Percentiles rank a stretch among this genome's conserved stretches.
phyloP scores from a whole-genome alignment of 2,797 vertebrate genomes.

The Lithobates sylvaticus region DNA sequence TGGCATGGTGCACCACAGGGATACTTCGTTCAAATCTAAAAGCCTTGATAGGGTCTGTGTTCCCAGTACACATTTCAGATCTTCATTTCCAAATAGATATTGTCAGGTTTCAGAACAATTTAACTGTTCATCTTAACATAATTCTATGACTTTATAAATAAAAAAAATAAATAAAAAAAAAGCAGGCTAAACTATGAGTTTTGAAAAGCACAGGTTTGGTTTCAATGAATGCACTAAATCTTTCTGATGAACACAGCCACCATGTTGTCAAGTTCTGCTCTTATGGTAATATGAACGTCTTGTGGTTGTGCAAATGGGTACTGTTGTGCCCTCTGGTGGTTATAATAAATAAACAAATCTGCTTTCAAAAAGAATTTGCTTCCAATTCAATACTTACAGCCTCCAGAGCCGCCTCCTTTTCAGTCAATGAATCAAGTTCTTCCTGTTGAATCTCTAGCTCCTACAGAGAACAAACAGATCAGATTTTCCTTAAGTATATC shows the following conservation, averaged over 20 bases:
- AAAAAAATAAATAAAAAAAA: too few relatives aligned
- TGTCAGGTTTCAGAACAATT: too few relatives aligned
- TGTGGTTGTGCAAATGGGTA: background rate
- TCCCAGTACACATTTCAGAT: too few relatives aligned
- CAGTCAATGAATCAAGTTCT: conserved; percentile 84
- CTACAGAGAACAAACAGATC: conserved; percentile 70
- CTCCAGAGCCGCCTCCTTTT: conserved; percentile 86
- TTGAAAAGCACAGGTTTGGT: background rate
- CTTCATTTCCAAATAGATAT: too few relatives aligned
- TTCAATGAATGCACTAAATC: background rate
- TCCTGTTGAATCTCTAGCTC: conserved; percentile 88
- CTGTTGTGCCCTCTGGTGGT: background rate
- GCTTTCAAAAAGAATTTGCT: background rate
- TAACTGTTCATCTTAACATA: too few relatives aligned
- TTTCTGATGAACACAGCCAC: too few relatives aligned
- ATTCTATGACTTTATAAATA: too few relatives aligned
- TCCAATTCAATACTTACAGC: conserved; percentile 77
- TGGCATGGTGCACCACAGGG: too few relatives aligned
- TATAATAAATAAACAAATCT: background rate
- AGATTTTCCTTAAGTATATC: background rate
- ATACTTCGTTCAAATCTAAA: too few relatives aligned
- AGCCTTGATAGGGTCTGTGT: too few relatives aligned
- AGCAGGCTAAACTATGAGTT: too few relatives aligned
- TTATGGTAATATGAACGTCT: too few relatives aligned
- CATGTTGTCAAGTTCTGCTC: background rate